Evolutionary conservation across 2,113 vertebrate genomes (phyloP).

Genomic region (Corynorhinus townsendii): DNA sequence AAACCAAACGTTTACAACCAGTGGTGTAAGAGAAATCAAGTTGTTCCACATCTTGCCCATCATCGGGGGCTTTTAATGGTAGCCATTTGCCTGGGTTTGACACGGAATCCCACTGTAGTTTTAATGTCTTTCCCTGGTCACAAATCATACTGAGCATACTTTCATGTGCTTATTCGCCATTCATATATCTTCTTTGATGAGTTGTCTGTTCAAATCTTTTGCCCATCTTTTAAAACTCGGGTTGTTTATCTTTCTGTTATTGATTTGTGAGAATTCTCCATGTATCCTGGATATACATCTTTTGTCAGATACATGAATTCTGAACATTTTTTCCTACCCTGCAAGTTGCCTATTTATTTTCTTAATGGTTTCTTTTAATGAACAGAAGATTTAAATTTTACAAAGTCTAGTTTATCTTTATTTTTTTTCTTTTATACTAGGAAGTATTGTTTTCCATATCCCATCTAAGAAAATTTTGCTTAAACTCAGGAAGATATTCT

Average conservation of each 20-base stretch:
- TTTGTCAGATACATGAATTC: background rate
- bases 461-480: background rate
- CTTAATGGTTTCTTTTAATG: background rate
- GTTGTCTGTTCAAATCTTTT: background rate
- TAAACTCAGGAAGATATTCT: background rate
- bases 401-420: background rate
- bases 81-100: background rate
- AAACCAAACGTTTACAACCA: background rate
- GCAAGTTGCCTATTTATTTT: background rate
- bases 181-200: background rate
- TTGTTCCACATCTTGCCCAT: background rate
- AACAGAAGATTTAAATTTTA: slow-evolving; percentile 8
- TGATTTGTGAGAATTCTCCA: background rate
- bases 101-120: background rate
- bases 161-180: background rate
- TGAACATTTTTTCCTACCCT: background rate
- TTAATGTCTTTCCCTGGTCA: background rate
- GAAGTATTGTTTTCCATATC: background rate
- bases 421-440: background rate
- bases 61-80: background rate
- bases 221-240: background rate
- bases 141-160: background rate
- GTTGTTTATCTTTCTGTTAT: background rate
- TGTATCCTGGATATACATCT: background rate
- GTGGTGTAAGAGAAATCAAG: background rate